Percentiles rank a stretch among this genome's conserved stretches.
These are phyloP conservation scores for Dryocosmus kuriphilus DNA, from an alignment of 2,888 invertebrate species.

Conservation along the genomic window DNA sequence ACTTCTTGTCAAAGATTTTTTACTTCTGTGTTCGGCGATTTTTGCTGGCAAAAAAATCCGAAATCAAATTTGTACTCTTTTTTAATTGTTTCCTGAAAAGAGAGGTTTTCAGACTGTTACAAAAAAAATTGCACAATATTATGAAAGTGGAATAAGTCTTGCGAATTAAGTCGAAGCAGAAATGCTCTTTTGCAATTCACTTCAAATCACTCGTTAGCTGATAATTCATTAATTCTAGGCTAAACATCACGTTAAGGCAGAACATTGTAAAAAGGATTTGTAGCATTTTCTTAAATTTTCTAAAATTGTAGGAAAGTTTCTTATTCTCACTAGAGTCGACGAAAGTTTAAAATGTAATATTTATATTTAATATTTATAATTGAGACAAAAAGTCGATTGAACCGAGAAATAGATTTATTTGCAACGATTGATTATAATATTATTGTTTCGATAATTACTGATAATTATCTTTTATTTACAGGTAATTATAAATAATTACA, in stretches of 20 bases:
- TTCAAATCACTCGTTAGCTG: slow-evolving; percentile 6
- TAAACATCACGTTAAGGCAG: neutral
- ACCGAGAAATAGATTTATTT: slow-evolving; percentile 28
- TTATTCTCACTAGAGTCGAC: neutral
- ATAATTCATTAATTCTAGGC: slow-evolving; percentile 1
- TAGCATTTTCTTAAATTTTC: neutral
- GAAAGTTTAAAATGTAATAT: neutral
- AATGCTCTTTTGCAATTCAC: slow-evolving; percentile 3
- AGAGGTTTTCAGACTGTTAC: neutral
- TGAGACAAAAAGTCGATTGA: neutral
- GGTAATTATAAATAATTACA: slow-evolving; percentile 29
- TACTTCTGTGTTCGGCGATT: slow-evolving; percentile 24
- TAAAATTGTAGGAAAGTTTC: neutral
- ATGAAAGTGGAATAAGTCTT: slow-evolving; percentile 4
- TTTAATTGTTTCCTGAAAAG: neutral
- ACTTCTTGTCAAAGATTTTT: neutral
- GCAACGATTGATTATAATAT: slow-evolving; percentile 29
- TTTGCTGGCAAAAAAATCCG: slow-evolving; percentile 34
- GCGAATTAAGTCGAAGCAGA: slow-evolving; percentile 22
- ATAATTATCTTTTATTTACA: slow-evolving; percentile 34
- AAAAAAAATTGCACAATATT: slow-evolving; percentile 2
- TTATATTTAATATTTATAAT: neutral
- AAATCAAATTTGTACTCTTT: neutral
- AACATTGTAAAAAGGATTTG: neutral
- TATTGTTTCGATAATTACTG: slow-evolving; percentile 26